Base-by-base conservation (phyloP, 2,113 vertebrate species). In the Takifugu flavidus region DNA sequence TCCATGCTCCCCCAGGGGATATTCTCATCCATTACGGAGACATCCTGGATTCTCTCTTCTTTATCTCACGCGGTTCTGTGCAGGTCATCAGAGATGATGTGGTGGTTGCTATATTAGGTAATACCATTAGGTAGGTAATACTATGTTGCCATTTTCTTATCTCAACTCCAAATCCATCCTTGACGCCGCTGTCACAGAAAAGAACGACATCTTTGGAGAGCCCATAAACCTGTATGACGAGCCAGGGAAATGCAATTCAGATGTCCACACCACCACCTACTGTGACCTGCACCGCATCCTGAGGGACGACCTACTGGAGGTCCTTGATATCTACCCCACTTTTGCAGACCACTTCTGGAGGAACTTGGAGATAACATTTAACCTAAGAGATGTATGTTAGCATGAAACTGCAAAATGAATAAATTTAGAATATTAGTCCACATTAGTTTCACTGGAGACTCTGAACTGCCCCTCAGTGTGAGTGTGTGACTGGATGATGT, bases 341-440 rank as follows among this genome's bases (percentile, higher is more conserved):
- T 98, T 98, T 71, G 94, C 95, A 1, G 93, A 95, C 86, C 93
- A 91, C 73, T 98, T 99, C 88, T 98, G 96, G 96, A 94, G 90
- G 78, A 97, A 97, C 83, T 78, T 98, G 65, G 94, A 98, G 74
- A 94, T 98, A 87, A 96, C 95, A 2, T 96, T 94, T 84, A 94
- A 98, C 86, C 89, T 99, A 13, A 89, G 94, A 92, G 95, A 98
- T 46, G 95, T 98, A 90, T 87, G 93, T 88, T 72, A n/a, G 51
- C 47, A 25, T 7, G 20, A 6, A 3, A 3, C 25, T 64, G 3
- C 27, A 34, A 4, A 39, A n/a, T 43, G n/a, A 7, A 13, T 12
- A 13, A 49, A 25, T 25, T 49, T 15, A 4, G 3, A 25, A n/a
- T 51, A 1, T 51, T 7, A 4, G n/a, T 25, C 3, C 49, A 51